A percentile compares a stretch with the other conserved stretches of the same genome.
Evolutionary conservation across 2,113 vertebrate genomes (phyloP).

Genomic region (Pseudorhombus dupliciocellatus): DNA sequence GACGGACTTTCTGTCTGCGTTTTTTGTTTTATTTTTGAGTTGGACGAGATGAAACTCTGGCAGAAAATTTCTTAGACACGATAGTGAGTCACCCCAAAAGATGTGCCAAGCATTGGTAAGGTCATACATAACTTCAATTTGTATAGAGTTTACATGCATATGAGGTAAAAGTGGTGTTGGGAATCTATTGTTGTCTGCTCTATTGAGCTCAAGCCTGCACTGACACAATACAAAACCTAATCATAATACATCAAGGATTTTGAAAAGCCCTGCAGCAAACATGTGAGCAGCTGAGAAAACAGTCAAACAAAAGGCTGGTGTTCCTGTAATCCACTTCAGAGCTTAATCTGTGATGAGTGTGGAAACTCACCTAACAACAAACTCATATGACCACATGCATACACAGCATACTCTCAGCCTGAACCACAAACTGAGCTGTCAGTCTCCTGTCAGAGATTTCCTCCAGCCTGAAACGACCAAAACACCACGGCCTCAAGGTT

Average conservation of each 20-base stretch:
- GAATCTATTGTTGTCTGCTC: background rate
- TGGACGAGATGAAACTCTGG: too few species aligned
- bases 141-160: background rate
- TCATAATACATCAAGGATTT: constrained; percentile 10
- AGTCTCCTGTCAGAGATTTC: constrained; percentile 6
- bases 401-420: background rate
- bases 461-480: background rate
- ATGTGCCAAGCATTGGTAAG: background rate
- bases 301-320: constrained; percentile 54
- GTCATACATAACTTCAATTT: background rate
- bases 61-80: too few species aligned
- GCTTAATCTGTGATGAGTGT: constrained; percentile 6
- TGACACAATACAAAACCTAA: constrained; percentile 6
- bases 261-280: constrained; percentile 33
- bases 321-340: constrained; percentile 38
- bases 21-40: too few species aligned
- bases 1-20: background rate
- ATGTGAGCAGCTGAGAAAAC: constrained; percentile 53
- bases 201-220: background rate
- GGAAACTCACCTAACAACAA: constrained; percentile 11
- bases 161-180: background rate
- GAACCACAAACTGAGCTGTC: background rate
- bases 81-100: background rate
- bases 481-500: background rate
- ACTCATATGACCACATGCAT: constrained; percentile 21